Base-by-base conservation (phyloP, 2,797 vertebrate species). In the Hypotaenidia okinawae region DNA sequence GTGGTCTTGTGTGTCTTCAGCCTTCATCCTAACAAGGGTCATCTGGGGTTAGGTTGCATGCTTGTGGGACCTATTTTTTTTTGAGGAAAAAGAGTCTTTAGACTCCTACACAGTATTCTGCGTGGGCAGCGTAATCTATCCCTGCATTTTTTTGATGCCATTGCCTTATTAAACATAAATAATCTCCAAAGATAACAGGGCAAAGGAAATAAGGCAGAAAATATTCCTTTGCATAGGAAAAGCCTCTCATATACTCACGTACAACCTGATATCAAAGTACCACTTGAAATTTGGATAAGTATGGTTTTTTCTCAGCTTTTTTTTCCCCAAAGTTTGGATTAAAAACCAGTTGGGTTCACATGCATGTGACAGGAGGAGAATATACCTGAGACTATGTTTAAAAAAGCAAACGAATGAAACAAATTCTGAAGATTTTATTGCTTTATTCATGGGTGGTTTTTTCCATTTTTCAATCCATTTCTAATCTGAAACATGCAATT, bases 401-500 rank as follows among this genome's bases (percentile, higher is more conserved):
- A 77, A 86, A 84, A 73, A 84, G 18, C 8, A 16, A 94, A 21
- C 3, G 30, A 84, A n/a, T 86, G n/a, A 95, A 95, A 93, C 24
- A 68, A 55, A 63, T 62, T 59, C 52, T 94, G 51, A 63, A 69
- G 45, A 75, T 59, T 94, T 86, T 67, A 61, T 49, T 85, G 58
- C 59, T 74, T 90, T 91, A 82, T 59, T 88, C 66, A 27, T 91
- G 19, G 47, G 47, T 47, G 43, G 17, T 17, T 17, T 69, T 55
- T 70, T 88, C 86, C 45, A 74, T 84, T 96, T 96, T 95, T 82
- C n/a, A 57, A 93, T 86, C 37, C 10, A 4, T 81, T 96, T 96
- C 77, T 74, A 72, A 91, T 89, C 64, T 89, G 89, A 96, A 97
- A 94, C 33, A 68, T 90, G 43, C 94, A 94, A 96, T 94, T 95